Conservation (phyloP, 2,113 vertebrate genomes). For the Lampris incognitus region DNA sequence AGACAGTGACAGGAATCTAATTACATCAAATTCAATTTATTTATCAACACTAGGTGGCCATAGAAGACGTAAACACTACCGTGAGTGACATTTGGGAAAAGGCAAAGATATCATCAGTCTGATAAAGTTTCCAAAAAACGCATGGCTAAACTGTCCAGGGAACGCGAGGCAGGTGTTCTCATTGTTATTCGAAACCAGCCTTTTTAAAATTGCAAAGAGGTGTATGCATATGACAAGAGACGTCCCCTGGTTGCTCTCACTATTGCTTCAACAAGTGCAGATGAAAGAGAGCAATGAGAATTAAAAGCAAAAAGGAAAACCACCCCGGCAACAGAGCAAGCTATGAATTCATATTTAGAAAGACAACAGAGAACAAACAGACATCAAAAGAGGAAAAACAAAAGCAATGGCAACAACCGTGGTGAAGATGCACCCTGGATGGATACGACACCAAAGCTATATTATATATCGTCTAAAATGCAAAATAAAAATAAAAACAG, state of each 20-base stretch:
- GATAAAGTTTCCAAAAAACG: conserved; percentile 5
- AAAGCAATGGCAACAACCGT: conserved; percentile 4
- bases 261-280: conserved; percentile 11
- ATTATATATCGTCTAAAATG: conserved; percentile 18
- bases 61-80: conserved; percentile 5
- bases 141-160: conserved; percentile 1
- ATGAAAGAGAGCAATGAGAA: conserved; percentile 32
- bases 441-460: conserved; percentile 28
- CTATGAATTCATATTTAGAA: conserved; percentile 27
- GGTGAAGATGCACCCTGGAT: conserved; percentile 24
- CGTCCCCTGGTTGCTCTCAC: conserved; percentile 7
- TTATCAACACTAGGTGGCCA: conserved; percentile 28
- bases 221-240: conserved; percentile 15
- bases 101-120: not conserved
- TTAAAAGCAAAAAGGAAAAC: not conserved
- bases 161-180: not conserved
- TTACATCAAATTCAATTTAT: conserved; percentile 30
- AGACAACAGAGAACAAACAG: conserved; percentile 5
- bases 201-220: conserved; percentile 1
- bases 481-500: not conserved
- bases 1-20: conserved; percentile 40
- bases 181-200: conserved; percentile 18
- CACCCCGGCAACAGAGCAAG: conserved; percentile 1
- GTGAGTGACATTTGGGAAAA: not conserved
- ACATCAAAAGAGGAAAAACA: conserved; percentile 29